Evolutionary conservation across 2,113 vertebrate species (phyloP).

Genomic region (Silurus glanis): DNA sequence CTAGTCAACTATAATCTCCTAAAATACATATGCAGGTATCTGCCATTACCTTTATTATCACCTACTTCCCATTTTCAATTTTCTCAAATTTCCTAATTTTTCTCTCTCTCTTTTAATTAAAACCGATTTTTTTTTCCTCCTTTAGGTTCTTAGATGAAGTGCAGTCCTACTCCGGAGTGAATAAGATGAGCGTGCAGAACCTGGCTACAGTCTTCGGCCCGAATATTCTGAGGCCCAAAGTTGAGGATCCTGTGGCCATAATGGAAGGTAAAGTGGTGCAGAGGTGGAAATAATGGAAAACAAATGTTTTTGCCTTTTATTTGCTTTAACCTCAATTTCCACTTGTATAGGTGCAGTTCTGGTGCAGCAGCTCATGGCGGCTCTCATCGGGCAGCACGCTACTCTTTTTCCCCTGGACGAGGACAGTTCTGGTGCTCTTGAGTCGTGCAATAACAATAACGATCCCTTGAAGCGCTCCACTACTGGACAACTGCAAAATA

Average conservation of each 20-base stretch:
- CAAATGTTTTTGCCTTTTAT: not conserved
- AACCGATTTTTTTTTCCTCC: slow-evolving; percentile 1
- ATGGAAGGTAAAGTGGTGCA: slow-evolving; percentile 84
- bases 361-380: slow-evolving; percentile 95
- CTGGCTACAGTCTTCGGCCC: slow-evolving; percentile 95
- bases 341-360: slow-evolving; percentile 83
- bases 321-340: not conserved
- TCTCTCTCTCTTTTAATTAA: not conserved
- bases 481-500: slow-evolving; percentile 78
- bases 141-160: slow-evolving; percentile 96
- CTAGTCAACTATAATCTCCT: slow-evolving; percentile 93
- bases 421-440: slow-evolving; percentile 70
- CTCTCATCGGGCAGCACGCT: slow-evolving; percentile 90
- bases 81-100: not conserved
- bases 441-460: slow-evolving; percentile 85
- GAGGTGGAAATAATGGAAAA: not conserved
- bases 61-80: too few species aligned
- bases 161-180: slow-evolving; percentile 92
- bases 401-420: slow-evolving; percentile 82
- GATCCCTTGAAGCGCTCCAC: slow-evolving; percentile 67
- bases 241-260: slow-evolving; percentile 94
- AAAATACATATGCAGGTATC: slow-evolving; percentile 95
- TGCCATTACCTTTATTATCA: not conserved
- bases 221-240: slow-evolving; percentile 91
- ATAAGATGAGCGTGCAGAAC: slow-evolving; percentile 98